Evolutionary conservation across 1,140 invertebrate genomes (phyloP).

Genomic region (Leptinotarsa undecemlineata): DNA sequence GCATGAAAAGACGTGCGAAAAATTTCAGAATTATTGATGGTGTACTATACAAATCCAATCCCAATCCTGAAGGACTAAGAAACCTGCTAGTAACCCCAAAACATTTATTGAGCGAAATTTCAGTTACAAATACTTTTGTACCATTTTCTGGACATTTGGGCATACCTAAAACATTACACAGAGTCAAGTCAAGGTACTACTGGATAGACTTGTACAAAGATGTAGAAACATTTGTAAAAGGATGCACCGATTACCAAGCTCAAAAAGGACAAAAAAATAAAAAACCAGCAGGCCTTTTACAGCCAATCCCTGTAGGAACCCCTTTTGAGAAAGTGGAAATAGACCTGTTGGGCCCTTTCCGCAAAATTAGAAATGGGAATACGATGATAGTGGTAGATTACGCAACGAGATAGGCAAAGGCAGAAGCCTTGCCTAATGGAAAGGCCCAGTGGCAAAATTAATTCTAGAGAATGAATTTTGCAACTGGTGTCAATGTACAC

Average conservation of each 20-base stretch:
- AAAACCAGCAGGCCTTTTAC: conserved; percentile 32
- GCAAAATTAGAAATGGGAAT: conserved; percentile 32
- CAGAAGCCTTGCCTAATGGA: conserved; percentile 35
- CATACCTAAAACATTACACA: conserved; percentile 32
- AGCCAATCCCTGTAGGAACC: conserved; percentile 34
- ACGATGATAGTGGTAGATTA: conserved; percentile 43
- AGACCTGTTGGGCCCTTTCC: conserved; percentile 42
- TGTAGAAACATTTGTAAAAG: conserved; percentile 41
- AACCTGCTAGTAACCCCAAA: conserved; percentile 33
- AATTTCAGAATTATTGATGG: conserved; percentile 28
- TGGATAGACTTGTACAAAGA: conserved; percentile 39
- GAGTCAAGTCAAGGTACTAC: conserved; percentile 36
- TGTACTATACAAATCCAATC: conserved; percentile 29
- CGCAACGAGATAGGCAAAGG: conserved; percentile 42
- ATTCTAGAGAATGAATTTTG: too few relatives aligned
- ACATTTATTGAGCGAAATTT: conserved; percentile 29
- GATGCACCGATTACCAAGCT: conserved; percentile 36
- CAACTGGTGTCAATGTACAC: conserved; percentile 38
- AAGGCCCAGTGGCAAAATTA: conserved; percentile 28
- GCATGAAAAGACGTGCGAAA: conserved; percentile 22
- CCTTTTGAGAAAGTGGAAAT: conserved; percentile 31
- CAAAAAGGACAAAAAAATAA: conserved; percentile 31
- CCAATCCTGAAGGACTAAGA: neutral
- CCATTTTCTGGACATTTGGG: conserved; percentile 36
- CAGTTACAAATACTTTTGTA: conserved; percentile 26